Base-by-base conservation (phyloP, 1,140 invertebrate species). In the Temnothorax longispinosus region DNA sequence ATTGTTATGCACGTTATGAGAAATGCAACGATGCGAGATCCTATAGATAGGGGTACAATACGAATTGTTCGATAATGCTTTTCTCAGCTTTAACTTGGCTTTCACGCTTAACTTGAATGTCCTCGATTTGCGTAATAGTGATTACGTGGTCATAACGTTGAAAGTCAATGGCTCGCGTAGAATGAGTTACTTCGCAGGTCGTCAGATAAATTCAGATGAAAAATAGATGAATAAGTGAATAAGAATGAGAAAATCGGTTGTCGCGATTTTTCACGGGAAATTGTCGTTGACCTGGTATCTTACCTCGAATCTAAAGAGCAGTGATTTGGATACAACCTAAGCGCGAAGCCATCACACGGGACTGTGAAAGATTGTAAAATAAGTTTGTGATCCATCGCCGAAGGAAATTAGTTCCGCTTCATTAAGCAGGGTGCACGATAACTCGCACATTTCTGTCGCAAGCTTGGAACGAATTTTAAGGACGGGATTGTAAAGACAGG, bases 331-430 rank as follows among this genome's bases (percentile, higher is more conserved):
- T 47, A 44, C 11, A n/a, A 15, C 18, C 52, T 56, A 15, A 21
- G 21, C 18, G 58, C 74, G n/a, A 27, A 50, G 41, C 56, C 82
- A 65, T 77, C 56, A 18, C 44, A 11, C n/a, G 10, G 44, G 44
- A n/a, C 56, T 38, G 10, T 10, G 56, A 76, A 56, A 82, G 71
- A 64, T 89, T 56, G 84, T 56, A 38, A 65, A 84, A 81, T 76
- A 78, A 89, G 76, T 74, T 77, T 58, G 87, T 5, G 35, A 89
- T 81, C 69, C 62, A 86, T 81, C 60, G 87, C 52, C 21, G n/a
- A 54, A 47, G 67, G 38, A 38, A 65, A 69, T 90, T 77, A 86
- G 77, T 90, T 89, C 72, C 35, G 72, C 62, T 44, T 90, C 88
- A 87, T 90, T 90, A 89, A 74, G n/a, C 47, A 52, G 3, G 2